phyloP scores from a whole-genome alignment of 2,113 vertebrate species.

The Meriones unguiculatus region DNA sequence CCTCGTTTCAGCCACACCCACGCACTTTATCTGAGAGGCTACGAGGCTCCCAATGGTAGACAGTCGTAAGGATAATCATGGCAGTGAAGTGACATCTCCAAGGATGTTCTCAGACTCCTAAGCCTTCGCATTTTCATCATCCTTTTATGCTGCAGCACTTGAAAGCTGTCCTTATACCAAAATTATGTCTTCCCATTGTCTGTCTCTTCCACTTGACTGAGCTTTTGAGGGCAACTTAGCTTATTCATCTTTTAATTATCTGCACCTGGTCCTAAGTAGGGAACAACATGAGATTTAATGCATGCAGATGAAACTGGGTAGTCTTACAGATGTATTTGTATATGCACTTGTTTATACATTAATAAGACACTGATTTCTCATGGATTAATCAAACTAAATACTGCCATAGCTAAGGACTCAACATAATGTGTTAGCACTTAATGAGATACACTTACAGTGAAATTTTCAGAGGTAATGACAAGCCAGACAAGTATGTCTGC shows the following conservation, averaged over 20 bases:
- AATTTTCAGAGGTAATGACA: conserved; percentile 14
- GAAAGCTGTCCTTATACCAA: not conserved
- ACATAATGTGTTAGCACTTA: not conserved
- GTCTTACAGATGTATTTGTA: not conserved
- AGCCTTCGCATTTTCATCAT: not conserved
- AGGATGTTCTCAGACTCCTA: not conserved
- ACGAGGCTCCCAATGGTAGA: not conserved
- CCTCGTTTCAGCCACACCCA: not conserved
- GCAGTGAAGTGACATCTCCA: not conserved
- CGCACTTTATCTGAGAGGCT: not conserved
- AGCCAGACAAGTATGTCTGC: not conserved
- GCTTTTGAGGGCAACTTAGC: conserved; percentile 49
- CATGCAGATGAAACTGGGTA: not conserved
- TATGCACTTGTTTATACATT: conserved; percentile 56
- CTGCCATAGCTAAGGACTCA: not conserved
- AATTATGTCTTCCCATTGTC: conserved; percentile 1
- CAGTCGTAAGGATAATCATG: not conserved
- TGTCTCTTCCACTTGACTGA: conserved; percentile 58
- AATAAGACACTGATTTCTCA: conserved; percentile 53
- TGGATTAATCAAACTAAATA: conserved; percentile 58
- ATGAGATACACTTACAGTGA: not conserved
- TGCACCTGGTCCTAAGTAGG: conserved; percentile 31
- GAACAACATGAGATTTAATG: not conserved
- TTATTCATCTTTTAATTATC: conserved; percentile 46
- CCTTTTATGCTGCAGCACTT: not conserved